A percentile compares a stretch with the other conserved stretches of the same genome.
These are phyloP conservation scores for Thera obeliscata DNA, from an alignment of 2,888 invertebrate genomes.

Conservation along the genomic window DNA sequence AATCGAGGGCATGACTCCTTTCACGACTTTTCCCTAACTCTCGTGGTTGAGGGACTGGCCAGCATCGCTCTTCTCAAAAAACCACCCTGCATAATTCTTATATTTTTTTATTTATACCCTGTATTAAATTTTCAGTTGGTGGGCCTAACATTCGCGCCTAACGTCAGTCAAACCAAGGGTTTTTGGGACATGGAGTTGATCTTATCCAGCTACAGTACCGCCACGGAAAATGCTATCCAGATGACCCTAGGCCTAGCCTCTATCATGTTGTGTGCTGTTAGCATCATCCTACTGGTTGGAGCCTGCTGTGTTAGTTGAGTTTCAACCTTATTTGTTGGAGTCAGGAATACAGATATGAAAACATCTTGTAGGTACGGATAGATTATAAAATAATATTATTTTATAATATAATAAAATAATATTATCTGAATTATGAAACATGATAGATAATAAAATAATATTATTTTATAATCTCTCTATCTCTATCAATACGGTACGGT, in stretches of 20 bases:
- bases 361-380: neutral
- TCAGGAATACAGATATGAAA: too few species aligned
- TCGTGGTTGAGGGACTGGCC: too few species aligned
- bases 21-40: too few species aligned
- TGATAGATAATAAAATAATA: too few species aligned
- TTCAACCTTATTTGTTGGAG: neutral
- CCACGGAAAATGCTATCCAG: slow-evolving; percentile 57
- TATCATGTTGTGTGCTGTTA: slow-evolving; percentile 60
- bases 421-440: too few species aligned
- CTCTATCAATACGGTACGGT: too few species aligned
- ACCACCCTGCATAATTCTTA: too few species aligned
- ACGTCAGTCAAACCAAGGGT: slow-evolving; percentile 59
- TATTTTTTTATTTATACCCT: neutral
- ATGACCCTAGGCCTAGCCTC: slow-evolving; percentile 58
- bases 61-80: too few species aligned
- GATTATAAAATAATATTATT: too few species aligned
- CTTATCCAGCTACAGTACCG: slow-evolving; percentile 55
- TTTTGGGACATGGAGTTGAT: slow-evolving; percentile 62
- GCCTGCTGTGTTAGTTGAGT: slow-evolving; percentile 60
- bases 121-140: slow-evolving; percentile 49
- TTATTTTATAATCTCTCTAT: too few species aligned
- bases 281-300: slow-evolving; percentile 59
- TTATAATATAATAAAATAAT: too few species aligned
- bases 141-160: slow-evolving; percentile 66
- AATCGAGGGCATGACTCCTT: too few species aligned